Base-by-base conservation (phyloP, 2,113 vertebrate genomes). In the Heterotilapia buettikoferi region DNA sequence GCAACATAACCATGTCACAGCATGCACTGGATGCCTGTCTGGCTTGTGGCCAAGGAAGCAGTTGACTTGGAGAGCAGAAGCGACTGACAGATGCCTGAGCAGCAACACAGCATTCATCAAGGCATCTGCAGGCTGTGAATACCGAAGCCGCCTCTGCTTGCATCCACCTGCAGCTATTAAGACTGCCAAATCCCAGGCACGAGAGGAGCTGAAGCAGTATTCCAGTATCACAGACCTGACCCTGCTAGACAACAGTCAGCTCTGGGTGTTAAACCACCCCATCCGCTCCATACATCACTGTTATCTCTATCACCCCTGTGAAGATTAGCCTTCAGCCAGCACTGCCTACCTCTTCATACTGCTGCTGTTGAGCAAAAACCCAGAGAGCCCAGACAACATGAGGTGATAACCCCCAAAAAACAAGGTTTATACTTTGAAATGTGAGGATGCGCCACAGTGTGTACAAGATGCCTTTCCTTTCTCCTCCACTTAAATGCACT, bases 201-300 rank as follows among this genome's bases (percentile, higher is more conserved):
- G 84, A 93, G 90, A 78, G 84, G 50, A 87, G 81, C 91, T 94
- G 89, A 83, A 88, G 81, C 73, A 59, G 31, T 80, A 18, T 88
- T 89, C 88, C 45, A 47, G 89, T 93, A 95, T 94, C 91, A 89
- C 84, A 93, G 85, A 82, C 66, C 85, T 92, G 95, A 94, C 93
- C 94, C 82, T 31, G 29, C 81, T 29, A 93, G 93, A 92, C 93
- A 95, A 95, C 92, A 92, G 90, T 89, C 91, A 87, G 94, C 92
- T 92, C 91, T 82, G 85, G 90, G 90, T 95, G 95, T 93, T 96
- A 95, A 94, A 92, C 90, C 92, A 91, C 78, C 86, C 84, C 82
- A 82, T 89, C 89, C 71, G 78, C 89, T 84, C 93, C 90, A 96
- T 96, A 93, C 88, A 96, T 95, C 96, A 96, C 90, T 91, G 92